Percentiles rank a stretch among this genome's conserved stretches.
phyloP scores from a whole-genome alignment of 2,888 invertebrate genomes.

The Hyppa rectilinea region DNA sequence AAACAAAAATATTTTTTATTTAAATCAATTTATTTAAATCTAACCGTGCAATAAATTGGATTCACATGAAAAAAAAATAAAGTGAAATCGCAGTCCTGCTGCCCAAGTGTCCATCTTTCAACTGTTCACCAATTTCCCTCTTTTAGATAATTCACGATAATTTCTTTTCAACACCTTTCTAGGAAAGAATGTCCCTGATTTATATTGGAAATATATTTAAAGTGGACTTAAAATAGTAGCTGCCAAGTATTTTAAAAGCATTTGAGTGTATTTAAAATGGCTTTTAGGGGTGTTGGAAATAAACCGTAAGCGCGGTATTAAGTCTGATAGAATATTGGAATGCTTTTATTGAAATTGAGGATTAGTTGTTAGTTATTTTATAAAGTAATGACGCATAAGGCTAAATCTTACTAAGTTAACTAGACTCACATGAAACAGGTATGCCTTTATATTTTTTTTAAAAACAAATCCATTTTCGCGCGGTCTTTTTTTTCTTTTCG shows the following conservation, averaged over 20 bases:
- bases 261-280: conserved; percentile 51
- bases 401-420: too few relatives aligned
- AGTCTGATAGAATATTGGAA: conserved; percentile 1
- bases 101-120: not conserved
- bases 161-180: not conserved
- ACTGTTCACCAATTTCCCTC: not conserved
- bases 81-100: not conserved
- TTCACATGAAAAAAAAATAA: not conserved
- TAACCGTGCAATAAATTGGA: not conserved
- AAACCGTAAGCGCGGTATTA: conserved; percentile 10
- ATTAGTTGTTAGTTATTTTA: not conserved
- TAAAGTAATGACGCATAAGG: conserved; percentile 10
- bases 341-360: conserved; percentile 15
- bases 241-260: conserved; percentile 52
- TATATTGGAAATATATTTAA: conserved; percentile 44
- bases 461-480: too few relatives aligned
- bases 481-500: too few relatives aligned
- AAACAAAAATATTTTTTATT: too few relatives aligned
- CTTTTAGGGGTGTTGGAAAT: conserved; percentile 35
- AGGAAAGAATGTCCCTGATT: conserved; percentile 15
- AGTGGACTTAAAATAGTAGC: conserved; percentile 40
- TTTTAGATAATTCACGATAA: conserved; percentile 10
- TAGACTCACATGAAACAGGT: too few relatives aligned
- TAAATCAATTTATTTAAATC: too few relatives aligned
- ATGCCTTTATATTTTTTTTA: too few relatives aligned